These are phyloP conservation scores for Pelecanus crispus DNA, from an alignment of 2,113 vertebrate species.

Conservation along the genomic window DNA sequence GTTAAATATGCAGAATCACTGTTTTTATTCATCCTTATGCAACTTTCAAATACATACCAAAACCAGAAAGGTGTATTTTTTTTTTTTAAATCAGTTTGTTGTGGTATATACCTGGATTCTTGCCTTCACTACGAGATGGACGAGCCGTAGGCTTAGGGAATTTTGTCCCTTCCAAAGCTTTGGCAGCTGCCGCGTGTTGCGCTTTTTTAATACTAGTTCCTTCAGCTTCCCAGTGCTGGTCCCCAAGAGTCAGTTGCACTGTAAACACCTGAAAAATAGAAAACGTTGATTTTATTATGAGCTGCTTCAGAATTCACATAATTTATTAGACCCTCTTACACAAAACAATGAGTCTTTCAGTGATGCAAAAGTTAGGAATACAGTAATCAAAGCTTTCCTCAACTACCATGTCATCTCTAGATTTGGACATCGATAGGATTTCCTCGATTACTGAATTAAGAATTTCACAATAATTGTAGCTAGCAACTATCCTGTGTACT, in stretches of 20 bases:
- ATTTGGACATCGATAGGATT: neutral
- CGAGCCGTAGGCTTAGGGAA: conserved; percentile 86
- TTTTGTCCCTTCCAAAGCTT: conserved; percentile 86
- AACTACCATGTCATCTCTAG: neutral
- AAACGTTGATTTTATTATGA: neutral
- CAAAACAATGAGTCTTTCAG: neutral
- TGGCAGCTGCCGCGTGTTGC: conserved; percentile 88
- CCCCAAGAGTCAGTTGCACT: conserved; percentile 88
- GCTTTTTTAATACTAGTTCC: conserved; percentile 95
- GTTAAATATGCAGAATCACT: neutral
- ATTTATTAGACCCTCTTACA: neutral
- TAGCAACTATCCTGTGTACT: neutral
- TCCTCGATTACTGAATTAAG: neutral
- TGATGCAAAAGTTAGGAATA: neutral
- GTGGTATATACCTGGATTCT: conserved; percentile 78
- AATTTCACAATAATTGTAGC: neutral
- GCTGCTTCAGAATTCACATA: neutral
- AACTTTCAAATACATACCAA: neutral
- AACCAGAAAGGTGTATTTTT: neutral
- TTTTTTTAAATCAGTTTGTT: neutral
- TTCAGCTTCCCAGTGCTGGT: conserved; percentile 92
- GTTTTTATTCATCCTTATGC: neutral
- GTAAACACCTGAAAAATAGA: conserved; percentile 82
- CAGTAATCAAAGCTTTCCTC: neutral
- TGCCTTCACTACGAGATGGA: conserved; percentile 84